A percentile compares a stretch with the other conserved stretches of the same genome.
Conservation (phyloP, 2,888 invertebrate species). For the Syrista parreyssii region DNA sequence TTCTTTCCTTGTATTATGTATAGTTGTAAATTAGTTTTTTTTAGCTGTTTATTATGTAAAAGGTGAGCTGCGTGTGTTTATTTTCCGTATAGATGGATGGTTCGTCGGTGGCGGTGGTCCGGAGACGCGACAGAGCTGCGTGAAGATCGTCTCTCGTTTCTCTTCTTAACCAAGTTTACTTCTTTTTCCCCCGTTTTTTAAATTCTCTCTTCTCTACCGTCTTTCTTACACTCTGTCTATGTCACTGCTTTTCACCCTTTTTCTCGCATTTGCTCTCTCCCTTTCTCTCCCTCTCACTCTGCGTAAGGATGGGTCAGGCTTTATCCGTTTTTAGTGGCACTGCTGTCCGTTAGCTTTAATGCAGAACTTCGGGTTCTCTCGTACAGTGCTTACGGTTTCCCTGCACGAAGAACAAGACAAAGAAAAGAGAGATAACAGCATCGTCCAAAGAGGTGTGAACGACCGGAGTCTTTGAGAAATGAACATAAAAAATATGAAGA, state of each 20-base stretch:
- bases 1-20: conserved; percentile 55
- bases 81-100: conserved; percentile 41
- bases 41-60: conserved; percentile 58
- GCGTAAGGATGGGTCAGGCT: conserved; percentile 55
- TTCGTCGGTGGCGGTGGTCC: conserved; percentile 27
- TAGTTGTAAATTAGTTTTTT: conserved; percentile 60
- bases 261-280: conserved; percentile 7
- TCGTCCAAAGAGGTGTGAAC: background rate
- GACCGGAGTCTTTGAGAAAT: background rate
- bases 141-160: conserved; percentile 31
- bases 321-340: conserved; percentile 59
- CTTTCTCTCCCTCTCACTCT: conserved; percentile 44
- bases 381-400: conserved; percentile 63
- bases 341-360: conserved; percentile 58
- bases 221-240: background rate
- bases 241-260: background rate
- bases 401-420: conserved; percentile 31
- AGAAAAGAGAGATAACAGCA: background rate
- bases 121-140: conserved; percentile 20
- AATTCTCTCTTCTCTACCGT: background rate
- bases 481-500: background rate
- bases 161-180: conserved; percentile 20
- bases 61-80: conserved; percentile 57
- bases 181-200: background rate
- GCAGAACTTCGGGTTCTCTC: conserved; percentile 59